Evolutionary conservation across 2,113 vertebrate genomes (phyloP).

Genomic region (Ameiurus melas): DNA sequence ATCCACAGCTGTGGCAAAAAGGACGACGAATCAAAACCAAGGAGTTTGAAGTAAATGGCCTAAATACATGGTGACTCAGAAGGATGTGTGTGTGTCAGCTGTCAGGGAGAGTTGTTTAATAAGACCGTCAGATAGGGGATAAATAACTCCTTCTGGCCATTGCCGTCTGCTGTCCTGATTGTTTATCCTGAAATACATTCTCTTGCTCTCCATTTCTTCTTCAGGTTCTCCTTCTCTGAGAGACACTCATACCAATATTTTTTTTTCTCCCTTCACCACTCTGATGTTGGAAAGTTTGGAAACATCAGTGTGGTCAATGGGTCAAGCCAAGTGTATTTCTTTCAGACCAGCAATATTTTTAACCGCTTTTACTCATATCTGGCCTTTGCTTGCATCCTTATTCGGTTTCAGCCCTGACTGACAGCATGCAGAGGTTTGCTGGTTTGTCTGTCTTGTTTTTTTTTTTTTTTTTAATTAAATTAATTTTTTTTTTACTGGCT

Average conservation of each 20-base stretch:
- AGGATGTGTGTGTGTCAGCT: conserved; percentile 26
- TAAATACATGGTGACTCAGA: conserved; percentile 23
- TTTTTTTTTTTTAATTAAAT: background rate
- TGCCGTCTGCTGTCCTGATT: conserved; percentile 63
- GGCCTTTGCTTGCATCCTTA: conserved; percentile 30
- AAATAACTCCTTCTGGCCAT: conserved; percentile 57
- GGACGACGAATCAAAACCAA: background rate
- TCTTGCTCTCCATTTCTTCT: background rate
- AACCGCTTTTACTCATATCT: conserved; percentile 32
- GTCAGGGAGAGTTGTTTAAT: conserved; percentile 33
- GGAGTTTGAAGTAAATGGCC: background rate
- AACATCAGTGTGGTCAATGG: conserved; percentile 22
- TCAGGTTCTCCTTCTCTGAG: background rate
- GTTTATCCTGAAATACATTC: conserved; percentile 11
- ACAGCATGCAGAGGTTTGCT: conserved; percentile 31
- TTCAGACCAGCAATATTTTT: conserved; percentile 40
- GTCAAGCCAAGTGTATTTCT: conserved; percentile 37
- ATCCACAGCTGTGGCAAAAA: background rate
- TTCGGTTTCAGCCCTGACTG: conserved; percentile 38
- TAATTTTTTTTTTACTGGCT: background rate
- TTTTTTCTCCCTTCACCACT: background rate
- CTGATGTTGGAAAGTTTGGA: conserved; percentile 10
- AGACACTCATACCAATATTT: background rate
- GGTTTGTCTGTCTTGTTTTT: conserved; percentile 4
- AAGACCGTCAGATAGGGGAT: conserved; percentile 62